Conservation (phyloP, 1,140 invertebrate genomes). For the Anastrepha obliqua region DNA sequence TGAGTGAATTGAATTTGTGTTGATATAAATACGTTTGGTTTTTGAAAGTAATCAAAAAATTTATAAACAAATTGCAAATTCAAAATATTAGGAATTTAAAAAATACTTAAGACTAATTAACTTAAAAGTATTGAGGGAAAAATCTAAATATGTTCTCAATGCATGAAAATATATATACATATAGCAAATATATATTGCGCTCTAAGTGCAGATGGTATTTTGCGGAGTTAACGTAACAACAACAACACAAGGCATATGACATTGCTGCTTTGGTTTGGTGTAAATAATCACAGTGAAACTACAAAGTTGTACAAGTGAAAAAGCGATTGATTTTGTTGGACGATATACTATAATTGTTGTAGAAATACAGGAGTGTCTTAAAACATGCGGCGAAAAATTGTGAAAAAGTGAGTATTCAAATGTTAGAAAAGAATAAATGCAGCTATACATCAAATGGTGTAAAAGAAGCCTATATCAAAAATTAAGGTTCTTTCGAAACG, state of each 20-base stretch:
- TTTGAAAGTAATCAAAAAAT: constrained; percentile 28
- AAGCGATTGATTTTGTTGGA: not conserved
- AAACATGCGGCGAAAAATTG: not conserved
- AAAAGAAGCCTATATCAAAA: too few relatives aligned
- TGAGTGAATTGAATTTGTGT: constrained; percentile 49
- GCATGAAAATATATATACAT: not conserved
- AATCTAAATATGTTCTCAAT: not conserved
- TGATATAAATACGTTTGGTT: not conserved
- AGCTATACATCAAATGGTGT: too few relatives aligned
- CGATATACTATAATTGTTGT: not conserved
- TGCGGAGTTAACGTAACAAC: not conserved
- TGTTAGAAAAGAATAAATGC: not conserved
- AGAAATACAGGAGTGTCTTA: not conserved
- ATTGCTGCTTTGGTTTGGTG: constrained; percentile 47
- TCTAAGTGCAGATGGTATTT: constrained; percentile 15
- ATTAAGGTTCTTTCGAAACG: too few relatives aligned
- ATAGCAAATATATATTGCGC: not conserved
- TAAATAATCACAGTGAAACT: constrained; percentile 32
- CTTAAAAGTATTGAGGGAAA: not conserved
- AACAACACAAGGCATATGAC: not conserved
- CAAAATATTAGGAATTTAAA: constrained; percentile 31
- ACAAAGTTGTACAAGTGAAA: constrained; percentile 25
- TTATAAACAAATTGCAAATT: constrained; percentile 36
- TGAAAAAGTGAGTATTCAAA: not conserved
- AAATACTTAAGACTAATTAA: constrained; percentile 26